Evolutionary conservation across 2,888 invertebrate species (phyloP).

Genomic region (Molanna angustata): DNA sequence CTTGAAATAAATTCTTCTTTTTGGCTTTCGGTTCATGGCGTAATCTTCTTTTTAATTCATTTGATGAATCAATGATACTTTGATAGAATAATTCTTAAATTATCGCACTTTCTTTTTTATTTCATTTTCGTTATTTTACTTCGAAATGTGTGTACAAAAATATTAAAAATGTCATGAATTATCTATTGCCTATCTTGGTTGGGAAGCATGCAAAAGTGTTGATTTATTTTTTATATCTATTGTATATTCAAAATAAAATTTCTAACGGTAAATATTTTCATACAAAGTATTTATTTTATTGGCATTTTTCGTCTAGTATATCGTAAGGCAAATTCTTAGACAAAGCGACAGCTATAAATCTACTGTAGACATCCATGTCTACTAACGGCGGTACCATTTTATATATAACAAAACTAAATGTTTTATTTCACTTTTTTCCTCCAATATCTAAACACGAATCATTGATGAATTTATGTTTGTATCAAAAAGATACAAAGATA

Average conservation of each 20-base stretch:
- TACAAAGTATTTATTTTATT: constrained; percentile 9
- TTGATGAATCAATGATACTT: too few relatives aligned
- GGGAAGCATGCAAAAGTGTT: too few relatives aligned
- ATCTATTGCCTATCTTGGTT: too few relatives aligned
- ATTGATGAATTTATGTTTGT: constrained; percentile 2
- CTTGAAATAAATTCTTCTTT: too few relatives aligned
- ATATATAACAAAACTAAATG: constrained; percentile 13
- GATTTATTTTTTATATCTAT: neutral
- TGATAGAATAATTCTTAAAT: too few relatives aligned
- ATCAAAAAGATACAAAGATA: too few relatives aligned
- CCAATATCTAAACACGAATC: constrained; percentile 14
- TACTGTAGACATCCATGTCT: constrained; percentile 13
- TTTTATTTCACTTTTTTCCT: constrained; percentile 14
- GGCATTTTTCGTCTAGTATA: constrained; percentile 9
- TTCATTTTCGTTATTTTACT: too few relatives aligned
- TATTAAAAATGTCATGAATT: too few relatives aligned
- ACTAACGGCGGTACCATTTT: constrained; percentile 15
- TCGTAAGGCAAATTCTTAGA: constrained; percentile 27
- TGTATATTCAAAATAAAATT: constrained; percentile 9
- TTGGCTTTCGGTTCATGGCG: too few relatives aligned
- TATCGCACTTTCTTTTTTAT: too few relatives aligned
- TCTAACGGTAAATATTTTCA: constrained; percentile 8
- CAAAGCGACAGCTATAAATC: constrained; percentile 28
- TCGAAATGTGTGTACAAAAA: too few relatives aligned
- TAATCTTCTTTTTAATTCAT: too few relatives aligned